Base-by-base conservation (phyloP, 2,113 vertebrate species). In the Kryptolebias marmoratus region DNA sequence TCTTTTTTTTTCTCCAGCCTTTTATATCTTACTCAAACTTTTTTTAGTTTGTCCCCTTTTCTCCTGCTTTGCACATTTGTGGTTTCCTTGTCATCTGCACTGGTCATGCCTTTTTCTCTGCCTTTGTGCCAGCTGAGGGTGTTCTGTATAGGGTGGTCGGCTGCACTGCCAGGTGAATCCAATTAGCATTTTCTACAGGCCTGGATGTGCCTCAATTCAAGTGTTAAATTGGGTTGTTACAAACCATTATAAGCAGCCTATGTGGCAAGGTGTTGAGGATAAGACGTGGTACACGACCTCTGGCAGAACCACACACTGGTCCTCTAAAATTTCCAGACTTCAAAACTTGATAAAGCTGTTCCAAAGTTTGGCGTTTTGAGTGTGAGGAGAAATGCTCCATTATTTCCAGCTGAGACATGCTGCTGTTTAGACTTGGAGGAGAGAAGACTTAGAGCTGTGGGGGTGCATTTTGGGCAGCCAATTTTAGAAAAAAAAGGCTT, bases 141-240 rank as follows among this genome's bases (percentile, higher is more conserved):
- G 45, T 75, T 71, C 55, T 80, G 87, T 72, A 72, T 71, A 86
- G 82, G 80, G 76, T 64, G 66, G 79, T 63, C 58, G 4, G 36
- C 64, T 64, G 71, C 79, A 75, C 65, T 53, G 39, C 81, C 92
- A 94, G 92, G 90, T 93, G 91, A 94, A 88, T 91, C 73, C 81
- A 91, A 90, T 94, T 93, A 93, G 74, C 58, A 64, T 85, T 75
- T 87, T 53, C 58, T 77, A 30, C 62, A 68, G 68, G 79, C 69
- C 85, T 89, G 47, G 88, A 77, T 87, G 89, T 71, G 72, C 80
- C 68, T 85, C 77, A 86, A 92, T 79, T 89, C 81, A 71, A 83
- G 87, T 91, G 88, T 91, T 88, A 93, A 92, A 93, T 92, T 89
- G 77, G 80, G 81, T 52, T 74, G 83, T 85, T 84, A 76, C 15